Evolutionary conservation across 2,888 invertebrate species (phyloP).

Genomic region (Carcina quercana): DNA sequence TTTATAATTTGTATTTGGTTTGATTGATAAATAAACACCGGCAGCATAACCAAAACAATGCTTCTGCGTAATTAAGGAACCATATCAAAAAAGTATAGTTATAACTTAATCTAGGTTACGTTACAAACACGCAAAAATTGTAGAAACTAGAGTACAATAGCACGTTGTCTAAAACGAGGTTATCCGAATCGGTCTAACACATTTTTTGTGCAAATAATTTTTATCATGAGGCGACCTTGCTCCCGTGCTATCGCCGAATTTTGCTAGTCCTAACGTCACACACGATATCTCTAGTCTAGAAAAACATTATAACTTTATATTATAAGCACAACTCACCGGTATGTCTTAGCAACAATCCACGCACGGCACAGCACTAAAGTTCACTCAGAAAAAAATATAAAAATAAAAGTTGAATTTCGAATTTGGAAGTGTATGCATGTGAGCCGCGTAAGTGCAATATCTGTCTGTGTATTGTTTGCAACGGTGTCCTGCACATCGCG

Average conservation of each 20-base stretch:
- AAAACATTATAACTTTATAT: too few species aligned
- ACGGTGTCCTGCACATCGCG: slow-evolving; percentile 48
- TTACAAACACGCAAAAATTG: slow-evolving; percentile 8
- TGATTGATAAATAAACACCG: too few species aligned
- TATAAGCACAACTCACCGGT: slow-evolving; percentile 32
- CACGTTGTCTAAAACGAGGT: slow-evolving; percentile 63
- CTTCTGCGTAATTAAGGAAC: too few species aligned
- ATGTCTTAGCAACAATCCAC: slow-evolving; percentile 18
- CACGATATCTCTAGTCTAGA: slow-evolving; percentile 42
- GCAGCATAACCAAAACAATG: too few species aligned
- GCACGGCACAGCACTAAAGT: slow-evolving; percentile 28
- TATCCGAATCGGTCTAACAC: slow-evolving; percentile 67
- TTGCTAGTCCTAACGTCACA: slow-evolving; percentile 57
- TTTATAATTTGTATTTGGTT: too few species aligned
- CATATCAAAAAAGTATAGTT: too few species aligned
- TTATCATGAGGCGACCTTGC: slow-evolving; percentile 70
- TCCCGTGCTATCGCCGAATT: slow-evolving; percentile 68
- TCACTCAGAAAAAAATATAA: slow-evolving; percentile 21
- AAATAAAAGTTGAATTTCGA: slow-evolving; percentile 22
- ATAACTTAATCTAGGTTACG: slow-evolving; percentile 9
- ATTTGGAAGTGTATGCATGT: slow-evolving; percentile 22
- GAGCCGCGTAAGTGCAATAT: slow-evolving; percentile 34
- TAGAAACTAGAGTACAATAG: slow-evolving; percentile 28
- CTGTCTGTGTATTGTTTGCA: slow-evolving; percentile 24
- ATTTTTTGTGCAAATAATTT: slow-evolving; percentile 70